phyloP scores from a whole-genome alignment of 2,888 invertebrate genomes.

The Spialia ferax region DNA sequence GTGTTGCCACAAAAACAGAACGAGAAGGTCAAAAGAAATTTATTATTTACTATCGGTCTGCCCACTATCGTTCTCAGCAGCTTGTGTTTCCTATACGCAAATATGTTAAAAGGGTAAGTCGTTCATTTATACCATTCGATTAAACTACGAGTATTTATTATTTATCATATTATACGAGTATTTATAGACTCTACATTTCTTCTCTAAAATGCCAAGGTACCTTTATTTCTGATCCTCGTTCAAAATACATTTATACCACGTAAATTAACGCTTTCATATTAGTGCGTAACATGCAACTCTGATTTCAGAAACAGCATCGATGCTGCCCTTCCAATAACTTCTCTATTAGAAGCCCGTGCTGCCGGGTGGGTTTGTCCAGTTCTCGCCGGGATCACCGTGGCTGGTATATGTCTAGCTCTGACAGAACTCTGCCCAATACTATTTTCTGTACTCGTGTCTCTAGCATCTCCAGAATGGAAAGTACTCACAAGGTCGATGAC shows the following conservation, averaged over 20 bases:
- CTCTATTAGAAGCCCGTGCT: conserved; percentile 86
- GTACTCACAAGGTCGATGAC: conserved; percentile 87
- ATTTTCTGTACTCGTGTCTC: conserved; percentile 82
- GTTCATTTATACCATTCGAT: neutral
- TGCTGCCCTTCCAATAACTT: conserved; percentile 86
- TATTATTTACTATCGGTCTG: conserved; percentile 69
- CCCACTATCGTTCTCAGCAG: conserved; percentile 70
- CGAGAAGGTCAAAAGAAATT: conserved; percentile 65
- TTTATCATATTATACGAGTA: too few species aligned
- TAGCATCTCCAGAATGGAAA: conserved; percentile 88
- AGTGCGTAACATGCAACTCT: neutral
- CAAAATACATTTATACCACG: too few species aligned
- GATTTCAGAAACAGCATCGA: conserved; percentile 60
- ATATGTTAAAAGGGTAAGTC: conserved; percentile 78
- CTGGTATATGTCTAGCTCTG: conserved; percentile 87
- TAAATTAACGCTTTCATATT: neutral
- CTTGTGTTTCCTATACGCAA: conserved; percentile 77
- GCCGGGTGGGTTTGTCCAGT: conserved; percentile 88
- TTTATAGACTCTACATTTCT: too few species aligned
- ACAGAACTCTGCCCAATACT: conserved; percentile 87
- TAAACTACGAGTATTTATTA: too few species aligned
- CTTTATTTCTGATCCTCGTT: too few species aligned
- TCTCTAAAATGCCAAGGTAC: too few species aligned
- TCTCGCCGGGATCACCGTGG: conserved; percentile 86
- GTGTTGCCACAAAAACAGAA: conserved; percentile 66